Evolutionary conservation across 2,113 vertebrate genomes (phyloP).

Genomic region (Pyxicephalus adspersus): DNA sequence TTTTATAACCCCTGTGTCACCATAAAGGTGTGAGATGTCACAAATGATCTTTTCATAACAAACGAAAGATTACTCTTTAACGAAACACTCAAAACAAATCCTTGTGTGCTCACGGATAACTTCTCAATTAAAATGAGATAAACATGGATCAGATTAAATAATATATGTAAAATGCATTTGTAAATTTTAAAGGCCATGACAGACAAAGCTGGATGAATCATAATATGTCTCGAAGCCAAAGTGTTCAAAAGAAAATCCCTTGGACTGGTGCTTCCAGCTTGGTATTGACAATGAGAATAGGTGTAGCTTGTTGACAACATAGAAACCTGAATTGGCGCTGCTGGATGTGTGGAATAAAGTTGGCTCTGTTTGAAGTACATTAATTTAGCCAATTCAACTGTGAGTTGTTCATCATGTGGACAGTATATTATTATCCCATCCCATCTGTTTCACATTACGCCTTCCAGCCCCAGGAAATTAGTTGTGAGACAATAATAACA

Average conservation of each 20-base stretch:
- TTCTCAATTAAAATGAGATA: conserved; percentile 32
- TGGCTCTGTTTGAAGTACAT: neutral
- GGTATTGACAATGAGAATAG: conserved; percentile 20
- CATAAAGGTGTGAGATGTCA: conserved; percentile 9
- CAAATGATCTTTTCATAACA: conserved; percentile 8
- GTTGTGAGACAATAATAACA: conserved; percentile 14
- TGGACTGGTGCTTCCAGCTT: neutral
- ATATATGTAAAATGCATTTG: conserved; percentile 10
- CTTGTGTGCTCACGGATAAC: neutral
- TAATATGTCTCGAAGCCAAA: neutral
- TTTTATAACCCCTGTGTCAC: neutral
- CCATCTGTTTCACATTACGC: conserved; percentile 40
- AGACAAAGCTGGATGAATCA: conserved; percentile 8
- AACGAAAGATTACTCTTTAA: conserved; percentile 1
- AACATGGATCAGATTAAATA: conserved; percentile 14
- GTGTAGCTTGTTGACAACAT: conserved; percentile 3
- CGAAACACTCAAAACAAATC: conserved; percentile 26
- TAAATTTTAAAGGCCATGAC: neutral
- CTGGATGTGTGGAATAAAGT: conserved; percentile 1
- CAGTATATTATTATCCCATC: conserved; percentile 25
- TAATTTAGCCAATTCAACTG: conserved; percentile 1
- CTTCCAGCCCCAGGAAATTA: neutral
- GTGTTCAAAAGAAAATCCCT: neutral
- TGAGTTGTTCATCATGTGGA: conserved; percentile 1
- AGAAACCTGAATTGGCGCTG: conserved; percentile 20